These are phyloP conservation scores for Lordiphosa collinella DNA, from an alignment of 1,140 invertebrate species.

Conservation along the genomic window DNA sequence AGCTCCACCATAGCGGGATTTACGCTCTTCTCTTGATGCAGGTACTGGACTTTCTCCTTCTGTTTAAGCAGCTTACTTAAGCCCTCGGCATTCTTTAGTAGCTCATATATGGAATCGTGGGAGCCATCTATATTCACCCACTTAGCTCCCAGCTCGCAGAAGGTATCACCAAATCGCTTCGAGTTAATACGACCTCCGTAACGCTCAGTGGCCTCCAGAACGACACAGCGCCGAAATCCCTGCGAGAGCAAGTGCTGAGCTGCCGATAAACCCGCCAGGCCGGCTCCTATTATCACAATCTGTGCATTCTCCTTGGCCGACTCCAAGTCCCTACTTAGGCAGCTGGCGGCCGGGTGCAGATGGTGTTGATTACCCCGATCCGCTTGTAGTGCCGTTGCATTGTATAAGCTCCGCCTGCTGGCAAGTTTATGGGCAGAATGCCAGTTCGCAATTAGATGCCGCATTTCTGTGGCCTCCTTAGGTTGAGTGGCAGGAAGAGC, in stretches of 20 bases:
- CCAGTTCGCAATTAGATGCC: slow-evolving; percentile 12
- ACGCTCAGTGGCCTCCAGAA: slow-evolving; percentile 88
- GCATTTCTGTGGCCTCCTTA: slow-evolving; percentile 4
- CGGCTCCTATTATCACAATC: slow-evolving; percentile 87
- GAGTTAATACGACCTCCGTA: slow-evolving; percentile 88
- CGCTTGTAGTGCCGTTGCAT: slow-evolving; percentile 51
- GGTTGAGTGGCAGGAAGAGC: not conserved
- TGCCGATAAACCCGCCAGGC: slow-evolving; percentile 88
- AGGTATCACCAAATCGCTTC: slow-evolving; percentile 86
- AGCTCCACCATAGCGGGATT: slow-evolving; percentile 47
- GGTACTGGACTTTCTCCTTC: slow-evolving; percentile 29
- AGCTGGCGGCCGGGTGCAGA: not conserved
- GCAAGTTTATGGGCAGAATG: slow-evolving; percentile 31
- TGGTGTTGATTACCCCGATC: slow-evolving; percentile 32
- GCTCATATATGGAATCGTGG: slow-evolving; percentile 62
- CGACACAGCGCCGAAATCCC: slow-evolving; percentile 85
- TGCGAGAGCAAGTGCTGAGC: slow-evolving; percentile 85
- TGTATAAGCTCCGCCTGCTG: slow-evolving; percentile 59
- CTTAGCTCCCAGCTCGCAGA: slow-evolving; percentile 86
- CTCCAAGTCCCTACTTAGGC: slow-evolving; percentile 32
- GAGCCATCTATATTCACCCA: slow-evolving; percentile 67
- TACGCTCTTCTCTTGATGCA: slow-evolving; percentile 25
- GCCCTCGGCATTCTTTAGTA: slow-evolving; percentile 55
- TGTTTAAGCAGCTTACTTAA: slow-evolving; percentile 53
- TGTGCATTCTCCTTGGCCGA: slow-evolving; percentile 79